A percentile compares a stretch with the other conserved stretches of the same genome.
Evolutionary conservation across 2,797 vertebrate genomes (phyloP).

Genomic region (Argyrosomus regius): DNA sequence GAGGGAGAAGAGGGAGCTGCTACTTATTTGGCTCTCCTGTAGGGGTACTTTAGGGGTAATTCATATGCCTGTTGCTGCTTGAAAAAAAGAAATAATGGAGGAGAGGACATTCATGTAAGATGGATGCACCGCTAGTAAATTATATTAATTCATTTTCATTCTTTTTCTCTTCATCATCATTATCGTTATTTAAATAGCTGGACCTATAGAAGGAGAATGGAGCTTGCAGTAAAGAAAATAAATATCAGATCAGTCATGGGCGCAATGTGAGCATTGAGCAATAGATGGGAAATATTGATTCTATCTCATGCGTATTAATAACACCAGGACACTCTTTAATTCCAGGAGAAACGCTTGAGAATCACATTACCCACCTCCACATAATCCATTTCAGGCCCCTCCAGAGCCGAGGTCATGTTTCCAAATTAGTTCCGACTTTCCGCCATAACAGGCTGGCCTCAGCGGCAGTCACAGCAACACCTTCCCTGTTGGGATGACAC

Average conservation of each 20-base stretch:
- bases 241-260: conserved; percentile 33
- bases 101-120: conserved; percentile 7
- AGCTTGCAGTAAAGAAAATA: conserved; percentile 11
- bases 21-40: conserved; percentile 34
- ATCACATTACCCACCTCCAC: conserved; percentile 64
- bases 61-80: conserved; percentile 44
- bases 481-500: conserved; percentile 47
- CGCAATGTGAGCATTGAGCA: conserved; percentile 41
- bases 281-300: conserved; percentile 69
- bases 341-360: conserved; percentile 68
- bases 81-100: conserved; percentile 2
- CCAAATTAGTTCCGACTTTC: conserved; percentile 74
- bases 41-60: conserved; percentile 12
- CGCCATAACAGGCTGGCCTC: conserved; percentile 48
- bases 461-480: conserved; percentile 58
- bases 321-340: conserved; percentile 66
- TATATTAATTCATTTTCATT: conserved; percentile 1
- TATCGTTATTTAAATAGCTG: neutral
- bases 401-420: conserved; percentile 71
- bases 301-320: conserved; percentile 70
- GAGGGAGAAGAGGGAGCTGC: neutral
- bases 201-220: neutral
- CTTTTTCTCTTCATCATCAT: neutral
- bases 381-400: conserved; percentile 77
- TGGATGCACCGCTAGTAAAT: neutral